phyloP scores from a whole-genome alignment of 2,797 vertebrate species.

The Neosalanx taihuensis region DNA sequence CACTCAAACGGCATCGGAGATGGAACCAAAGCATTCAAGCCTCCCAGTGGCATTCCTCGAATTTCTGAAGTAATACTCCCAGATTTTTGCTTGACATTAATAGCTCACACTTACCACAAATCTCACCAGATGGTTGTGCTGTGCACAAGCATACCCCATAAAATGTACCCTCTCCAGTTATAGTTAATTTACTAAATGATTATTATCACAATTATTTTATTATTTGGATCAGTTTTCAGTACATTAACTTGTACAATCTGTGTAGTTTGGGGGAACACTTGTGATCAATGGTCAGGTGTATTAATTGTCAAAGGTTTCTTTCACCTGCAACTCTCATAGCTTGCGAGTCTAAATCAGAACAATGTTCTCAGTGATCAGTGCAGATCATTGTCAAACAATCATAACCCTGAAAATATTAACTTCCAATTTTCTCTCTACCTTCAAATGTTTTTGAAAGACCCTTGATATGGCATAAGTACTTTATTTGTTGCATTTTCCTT shows the following conservation, averaged over 20 bases:
- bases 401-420: conserved; percentile 42
- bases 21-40: neutral
- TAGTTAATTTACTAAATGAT: too few species aligned
- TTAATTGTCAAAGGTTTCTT: neutral
- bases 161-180: too few species aligned
- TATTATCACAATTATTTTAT: conserved; percentile 33
- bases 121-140: conserved; percentile 10
- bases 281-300: conserved; percentile 24
- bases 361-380: too few species aligned
- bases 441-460: conserved; percentile 37
- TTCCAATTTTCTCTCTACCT: conserved; percentile 22
- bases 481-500: conserved; percentile 22
- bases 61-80: neutral
- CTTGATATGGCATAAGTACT: conserved; percentile 35
- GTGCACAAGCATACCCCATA: neutral
- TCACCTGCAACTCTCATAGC: conserved; percentile 24
- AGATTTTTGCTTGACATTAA: conserved; percentile 14
- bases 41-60: neutral
- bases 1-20: conserved; percentile 6
- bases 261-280: conserved; percentile 5
- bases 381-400: conserved; percentile 47
- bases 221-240: too few species aligned
- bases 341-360: conserved; percentile 57
- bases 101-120: neutral
- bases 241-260: neutral